Evolutionary conservation across 2,797 vertebrate species (phyloP).

Genomic region (Gadopsis bispinosus): DNA sequence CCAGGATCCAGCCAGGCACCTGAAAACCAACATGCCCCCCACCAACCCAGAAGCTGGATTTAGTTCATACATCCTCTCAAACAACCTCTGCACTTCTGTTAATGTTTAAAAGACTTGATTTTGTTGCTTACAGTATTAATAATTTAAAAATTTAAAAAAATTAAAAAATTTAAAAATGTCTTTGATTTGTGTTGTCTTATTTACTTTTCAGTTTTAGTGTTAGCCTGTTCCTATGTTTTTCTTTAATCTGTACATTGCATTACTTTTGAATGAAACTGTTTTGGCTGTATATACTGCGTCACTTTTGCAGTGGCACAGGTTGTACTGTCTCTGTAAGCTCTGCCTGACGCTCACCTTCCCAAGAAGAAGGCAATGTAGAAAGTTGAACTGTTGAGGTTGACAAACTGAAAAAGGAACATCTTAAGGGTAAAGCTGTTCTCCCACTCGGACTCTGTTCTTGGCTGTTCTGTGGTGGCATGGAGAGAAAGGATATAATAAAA

Average conservation of each 20-base stretch:
- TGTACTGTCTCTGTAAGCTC: background rate
- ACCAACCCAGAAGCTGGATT: no score
- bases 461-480: conserved; percentile 88
- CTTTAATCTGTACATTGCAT: background rate
- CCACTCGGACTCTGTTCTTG: conserved; percentile 95
- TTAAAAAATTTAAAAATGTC: no score
- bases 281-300: no score
- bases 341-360: conserved; percentile 86
- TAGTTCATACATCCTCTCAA: no score
- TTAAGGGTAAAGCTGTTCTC: conserved; percentile 97
- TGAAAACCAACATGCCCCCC: no score
- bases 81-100: no score
- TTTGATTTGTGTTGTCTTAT: background rate
- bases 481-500: background rate
- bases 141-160: no score
- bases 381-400: conserved; percentile 96
- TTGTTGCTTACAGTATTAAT: no score
- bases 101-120: no score
- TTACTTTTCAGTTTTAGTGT: background rate
- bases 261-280: background rate
- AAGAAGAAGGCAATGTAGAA: conserved; percentile 97
- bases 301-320: background rate
- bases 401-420: conserved; percentile 98
- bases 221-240: background rate
- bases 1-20: no score